phyloP scores from a whole-genome alignment of 2,797 vertebrate species.

The Scyliorhinus canicula region DNA sequence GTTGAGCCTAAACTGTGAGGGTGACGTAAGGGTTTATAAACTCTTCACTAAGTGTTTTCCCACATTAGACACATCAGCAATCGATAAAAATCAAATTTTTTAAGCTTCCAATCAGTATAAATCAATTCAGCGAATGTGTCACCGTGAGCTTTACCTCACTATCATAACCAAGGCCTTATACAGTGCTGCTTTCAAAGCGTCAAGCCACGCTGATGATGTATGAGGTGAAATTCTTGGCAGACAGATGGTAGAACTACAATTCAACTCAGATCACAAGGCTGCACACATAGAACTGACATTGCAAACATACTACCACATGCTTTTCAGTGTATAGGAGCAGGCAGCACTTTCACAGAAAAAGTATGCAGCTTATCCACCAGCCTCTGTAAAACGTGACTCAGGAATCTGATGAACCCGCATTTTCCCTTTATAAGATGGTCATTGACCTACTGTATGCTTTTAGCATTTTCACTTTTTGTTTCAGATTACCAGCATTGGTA shows the following conservation, averaged over 20 bases:
- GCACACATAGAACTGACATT: conserved; percentile 6
- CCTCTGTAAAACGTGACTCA: background rate
- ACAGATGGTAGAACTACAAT: background rate
- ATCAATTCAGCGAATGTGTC: background rate
- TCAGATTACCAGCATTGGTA: background rate
- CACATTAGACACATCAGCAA: background rate
- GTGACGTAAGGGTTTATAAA: conserved; percentile 13
- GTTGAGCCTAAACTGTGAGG: conserved; percentile 4
- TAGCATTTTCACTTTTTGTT: background rate
- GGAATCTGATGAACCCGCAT: background rate
- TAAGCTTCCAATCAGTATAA: background rate
- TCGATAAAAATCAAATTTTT: background rate
- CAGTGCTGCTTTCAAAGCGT: background rate
- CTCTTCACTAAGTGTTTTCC: background rate
- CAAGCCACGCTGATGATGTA: background rate
- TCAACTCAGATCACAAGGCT: background rate
- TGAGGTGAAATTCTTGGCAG: background rate
- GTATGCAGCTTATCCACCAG: background rate
- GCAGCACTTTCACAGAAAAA: background rate
- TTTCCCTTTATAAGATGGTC: conserved; percentile 21
- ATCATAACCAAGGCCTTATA: background rate
- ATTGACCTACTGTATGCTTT: background rate
- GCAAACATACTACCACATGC: background rate
- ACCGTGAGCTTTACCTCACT: background rate
- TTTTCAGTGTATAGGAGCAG: background rate